Base-by-base conservation (phyloP, 2,113 vertebrate species). In the Pygoscelis antarcticus region DNA sequence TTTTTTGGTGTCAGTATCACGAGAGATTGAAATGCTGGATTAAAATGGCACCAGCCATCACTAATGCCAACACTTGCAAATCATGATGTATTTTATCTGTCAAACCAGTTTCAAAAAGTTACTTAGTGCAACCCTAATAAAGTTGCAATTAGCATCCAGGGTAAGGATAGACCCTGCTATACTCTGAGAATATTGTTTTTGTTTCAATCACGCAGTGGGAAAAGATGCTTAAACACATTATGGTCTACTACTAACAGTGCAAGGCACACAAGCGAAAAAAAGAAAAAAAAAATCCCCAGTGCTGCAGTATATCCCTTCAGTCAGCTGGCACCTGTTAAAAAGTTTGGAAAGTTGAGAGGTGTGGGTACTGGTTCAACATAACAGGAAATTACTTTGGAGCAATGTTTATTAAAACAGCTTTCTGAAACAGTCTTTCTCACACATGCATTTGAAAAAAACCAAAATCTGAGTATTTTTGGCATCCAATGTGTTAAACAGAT, bases 371-470 rank as follows among this genome's bases (percentile, higher is more conserved):
- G 47, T 76, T 82, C 83, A 93, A 38, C 51, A 70, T 27, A 88
- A 96, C 60, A 96, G 95, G 93, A 97, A 93, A 96, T 85, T 93
- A 79, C 75, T 71, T 83, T 54, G 78, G 66, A 93, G 44, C 75
- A 74, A 74, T 85, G 82, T 79, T 93, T 83, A 95, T 88, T 71
- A 86, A 83, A 94, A 91, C 84, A 88, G 84, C n/a, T 83, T 85
- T 96, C 44, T 75, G 71, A 96, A 89, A n/a, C 83, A 94, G 68
- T 54, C 79, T 62, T 82, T 87, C 75, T 94, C 75, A 83, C 36
- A 68, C 19, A 62, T 52, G 49, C 47, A 46, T n/a, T 89, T 75
- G 65, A 1, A 34, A 54, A 92, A 78, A 93, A 81, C 66, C 44
- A 49, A 71, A 42, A 84, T 7, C 26, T 29, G 58, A 86, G 62